phyloP scores from a whole-genome alignment of 2,113 vertebrate genomes.

The Leucopsar rothschildi region DNA sequence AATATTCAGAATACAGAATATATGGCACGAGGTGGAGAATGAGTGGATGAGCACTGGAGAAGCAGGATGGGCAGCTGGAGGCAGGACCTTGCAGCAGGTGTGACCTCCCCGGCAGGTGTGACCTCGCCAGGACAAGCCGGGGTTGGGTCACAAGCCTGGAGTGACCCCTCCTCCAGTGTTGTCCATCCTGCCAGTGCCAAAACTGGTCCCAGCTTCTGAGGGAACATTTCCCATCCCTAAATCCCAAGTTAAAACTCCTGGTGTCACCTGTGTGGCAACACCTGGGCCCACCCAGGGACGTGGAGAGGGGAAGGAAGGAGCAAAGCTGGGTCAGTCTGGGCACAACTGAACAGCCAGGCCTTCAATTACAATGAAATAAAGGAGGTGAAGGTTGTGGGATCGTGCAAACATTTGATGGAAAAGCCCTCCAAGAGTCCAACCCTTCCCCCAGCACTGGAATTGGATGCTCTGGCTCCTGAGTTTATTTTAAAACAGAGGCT shows the following conservation, averaged over 20 bases:
- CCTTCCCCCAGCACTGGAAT: neutral
- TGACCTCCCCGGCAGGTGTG: fast-evolving
- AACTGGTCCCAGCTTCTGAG: neutral
- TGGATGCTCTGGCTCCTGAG: neutral
- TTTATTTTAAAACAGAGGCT: neutral
- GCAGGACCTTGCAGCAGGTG: neutral
- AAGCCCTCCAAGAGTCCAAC: neutral
- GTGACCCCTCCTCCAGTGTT: fast-evolving
- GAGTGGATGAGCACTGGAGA: fast-evolving
- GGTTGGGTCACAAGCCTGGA: neutral
- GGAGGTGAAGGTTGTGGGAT: neutral
- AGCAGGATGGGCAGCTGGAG: no score
- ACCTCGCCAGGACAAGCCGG: fast-evolving
- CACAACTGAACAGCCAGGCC: neutral
- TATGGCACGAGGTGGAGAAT: neutral
- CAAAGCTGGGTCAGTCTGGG: neutral
- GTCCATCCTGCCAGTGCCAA: fast-evolving
- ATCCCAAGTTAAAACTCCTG: neutral
- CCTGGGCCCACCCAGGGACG: fast-evolving
- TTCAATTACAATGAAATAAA: fast-evolving
- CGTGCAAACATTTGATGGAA: neutral
- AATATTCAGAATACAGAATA: no score
- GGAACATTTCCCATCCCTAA: neutral
- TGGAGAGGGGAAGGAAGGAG: fast-evolving
- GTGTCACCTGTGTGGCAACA: no score